These are phyloP conservation scores for Myiothlypis coronata DNA, from an alignment of 2,797 vertebrate species.

Conservation along the genomic window DNA sequence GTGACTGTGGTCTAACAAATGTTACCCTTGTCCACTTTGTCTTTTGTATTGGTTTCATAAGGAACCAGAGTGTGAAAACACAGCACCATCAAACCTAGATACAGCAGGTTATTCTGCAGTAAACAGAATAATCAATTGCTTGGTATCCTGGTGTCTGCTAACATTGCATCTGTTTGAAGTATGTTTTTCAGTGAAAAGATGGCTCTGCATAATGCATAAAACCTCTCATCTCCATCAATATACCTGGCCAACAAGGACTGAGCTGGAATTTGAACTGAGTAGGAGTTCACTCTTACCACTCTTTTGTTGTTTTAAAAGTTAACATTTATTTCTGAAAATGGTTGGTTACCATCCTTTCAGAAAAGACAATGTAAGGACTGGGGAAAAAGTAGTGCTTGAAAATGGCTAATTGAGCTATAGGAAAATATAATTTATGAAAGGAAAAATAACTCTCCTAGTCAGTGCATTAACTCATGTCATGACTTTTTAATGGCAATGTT, in stretches of 20 bases:
- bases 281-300: neutral
- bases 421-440: neutral
- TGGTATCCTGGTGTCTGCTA: neutral
- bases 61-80: neutral
- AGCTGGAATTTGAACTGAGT: neutral
- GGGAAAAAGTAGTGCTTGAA: neutral
- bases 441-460: neutral
- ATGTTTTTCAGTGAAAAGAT: neutral
- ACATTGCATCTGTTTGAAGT: neutral
- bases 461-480: slow-evolving; percentile 9
- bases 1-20: neutral
- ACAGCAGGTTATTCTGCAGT: neutral
- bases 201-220: neutral
- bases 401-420: neutral
- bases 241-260: neutral
- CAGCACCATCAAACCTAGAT: neutral
- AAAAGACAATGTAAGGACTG: neutral
- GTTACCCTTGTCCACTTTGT: neutral
- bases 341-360: neutral
- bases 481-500: slow-evolving; percentile 24
- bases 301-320: neutral
- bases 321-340: neutral
- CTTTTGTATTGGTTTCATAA: neutral
- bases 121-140: neutral
- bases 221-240: neutral